Evolutionary conservation across 2,113 vertebrate species (phyloP).

Genomic region (Holacanthus passer): DNA sequence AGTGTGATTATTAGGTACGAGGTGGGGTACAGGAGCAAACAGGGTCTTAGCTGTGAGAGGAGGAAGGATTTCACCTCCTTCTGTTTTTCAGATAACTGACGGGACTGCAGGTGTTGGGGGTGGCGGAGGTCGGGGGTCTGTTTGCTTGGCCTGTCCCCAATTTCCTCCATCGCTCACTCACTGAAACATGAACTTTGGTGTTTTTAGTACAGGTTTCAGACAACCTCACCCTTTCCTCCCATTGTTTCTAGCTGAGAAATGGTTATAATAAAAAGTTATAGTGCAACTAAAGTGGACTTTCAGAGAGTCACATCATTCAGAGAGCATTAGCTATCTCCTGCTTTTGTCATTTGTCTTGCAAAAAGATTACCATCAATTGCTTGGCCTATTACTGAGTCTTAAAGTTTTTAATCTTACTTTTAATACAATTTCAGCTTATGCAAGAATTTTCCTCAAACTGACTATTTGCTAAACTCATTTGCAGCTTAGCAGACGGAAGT

Average conservation of each 20-base stretch:
- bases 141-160: slow-evolving; percentile 51
- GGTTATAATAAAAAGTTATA: slow-evolving; percentile 8
- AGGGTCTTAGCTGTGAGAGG: too few species aligned
- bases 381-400: background rate
- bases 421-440: background rate
- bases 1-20: slow-evolving; percentile 10
- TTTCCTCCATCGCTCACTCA: slow-evolving; percentile 48
- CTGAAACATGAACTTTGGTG: slow-evolving; percentile 39
- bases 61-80: slow-evolving; percentile 13
- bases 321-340: background rate
- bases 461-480: background rate
- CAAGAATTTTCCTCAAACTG: background rate
- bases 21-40: slow-evolving; percentile 11
- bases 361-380: background rate
- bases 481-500: background rate
- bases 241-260: slow-evolving; percentile 26
- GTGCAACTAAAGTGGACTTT: slow-evolving; percentile 6
- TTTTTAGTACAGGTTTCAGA: slow-evolving; percentile 47
- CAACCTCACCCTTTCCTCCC: slow-evolving; percentile 24
- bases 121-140: background rate
- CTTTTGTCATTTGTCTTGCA: background rate
- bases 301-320: background rate
- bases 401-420: slow-evolving; percentile 2
- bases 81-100: slow-evolving; percentile 2
- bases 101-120: slow-evolving; percentile 32